These are phyloP conservation scores for Petromus typicus DNA, from an alignment of 2,113 vertebrate species.

Conservation along the genomic window DNA sequence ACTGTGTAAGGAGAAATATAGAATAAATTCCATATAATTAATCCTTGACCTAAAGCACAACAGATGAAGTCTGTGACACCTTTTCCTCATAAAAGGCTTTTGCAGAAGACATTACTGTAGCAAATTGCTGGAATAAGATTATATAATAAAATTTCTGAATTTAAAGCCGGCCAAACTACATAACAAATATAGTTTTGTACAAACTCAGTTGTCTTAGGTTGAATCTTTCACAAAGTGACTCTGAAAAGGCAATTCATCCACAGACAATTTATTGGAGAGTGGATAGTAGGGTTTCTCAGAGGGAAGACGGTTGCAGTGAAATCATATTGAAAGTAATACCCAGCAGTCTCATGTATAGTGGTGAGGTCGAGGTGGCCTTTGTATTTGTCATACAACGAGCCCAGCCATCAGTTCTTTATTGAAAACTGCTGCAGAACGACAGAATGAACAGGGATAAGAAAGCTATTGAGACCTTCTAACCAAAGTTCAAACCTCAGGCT, in stretches of 20 bases:
- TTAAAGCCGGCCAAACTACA: constrained; percentile 28
- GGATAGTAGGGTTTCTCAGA: not conserved
- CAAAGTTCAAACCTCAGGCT: not conserved
- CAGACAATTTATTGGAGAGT: not conserved
- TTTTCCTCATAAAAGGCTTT: constrained; percentile 27
- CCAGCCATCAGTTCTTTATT: not conserved
- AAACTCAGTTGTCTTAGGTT: constrained; percentile 42
- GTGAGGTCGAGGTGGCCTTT: not conserved
- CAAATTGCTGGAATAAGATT: not conserved
- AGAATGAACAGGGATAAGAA: not conserved
- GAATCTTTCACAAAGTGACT: not conserved
- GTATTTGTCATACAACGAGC: not conserved
- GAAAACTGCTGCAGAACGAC: not conserved
- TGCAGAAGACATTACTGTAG: not conserved
- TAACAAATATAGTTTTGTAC: constrained; percentile 36
- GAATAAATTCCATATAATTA: constrained; percentile 46
- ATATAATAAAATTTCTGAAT: not conserved
- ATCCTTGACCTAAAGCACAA: not conserved
- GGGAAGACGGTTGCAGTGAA: accelerated
- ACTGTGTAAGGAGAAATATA: constrained; percentile 12
- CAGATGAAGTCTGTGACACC: not conserved
- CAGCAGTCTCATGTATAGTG: accelerated
- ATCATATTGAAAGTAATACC: not conserved
- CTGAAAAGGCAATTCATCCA: not conserved
- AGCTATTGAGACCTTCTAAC: not conserved